These are phyloP conservation scores for Galaxea fascicularis DNA, from an alignment of 92 coral and sea anemone genomes.

Conservation along the genomic window DNA sequence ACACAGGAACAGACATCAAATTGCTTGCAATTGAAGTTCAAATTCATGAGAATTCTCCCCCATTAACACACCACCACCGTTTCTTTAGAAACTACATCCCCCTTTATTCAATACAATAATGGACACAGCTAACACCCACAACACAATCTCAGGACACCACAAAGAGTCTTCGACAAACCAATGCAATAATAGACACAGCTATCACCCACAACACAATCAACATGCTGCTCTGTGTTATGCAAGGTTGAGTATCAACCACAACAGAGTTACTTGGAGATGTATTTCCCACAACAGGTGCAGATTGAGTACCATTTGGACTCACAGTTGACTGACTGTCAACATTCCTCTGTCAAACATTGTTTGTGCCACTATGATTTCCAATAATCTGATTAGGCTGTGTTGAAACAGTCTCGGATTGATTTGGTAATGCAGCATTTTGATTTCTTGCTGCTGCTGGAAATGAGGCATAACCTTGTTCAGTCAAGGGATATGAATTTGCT, in stretches of 20 bases:
- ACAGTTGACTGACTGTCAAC: constrained; percentile 28
- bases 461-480: constrained; percentile 18
- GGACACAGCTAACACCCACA: too few relatives aligned
- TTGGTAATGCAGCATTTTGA: constrained; percentile 37
- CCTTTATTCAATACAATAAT: too few relatives aligned
- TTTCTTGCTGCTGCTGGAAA: constrained; percentile 15
- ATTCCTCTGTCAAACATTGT: constrained; percentile 67
- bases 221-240: constrained; percentile 75
- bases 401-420: constrained; percentile 28
- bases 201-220: constrained; percentile 78
- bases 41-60: too few relatives aligned
- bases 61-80: too few relatives aligned
- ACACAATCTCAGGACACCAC: constrained; percentile 49
- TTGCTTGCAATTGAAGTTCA: too few relatives aligned
- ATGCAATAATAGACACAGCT: constrained; percentile 74
- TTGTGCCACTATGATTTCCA: not conserved
- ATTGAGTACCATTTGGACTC: constrained; percentile 14
- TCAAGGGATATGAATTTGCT: constrained; percentile 33
- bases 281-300: constrained; percentile 9
- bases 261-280: constrained; percentile 16
- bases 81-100: too few relatives aligned
- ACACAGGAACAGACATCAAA: too few relatives aligned
- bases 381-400: constrained; percentile 57
- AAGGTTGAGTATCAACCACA: constrained; percentile 53
- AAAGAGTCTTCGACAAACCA: constrained; percentile 78